phyloP scores from a whole-genome alignment of 2,113 vertebrate genomes.

The Poeciliopsis turrubarensis region DNA sequence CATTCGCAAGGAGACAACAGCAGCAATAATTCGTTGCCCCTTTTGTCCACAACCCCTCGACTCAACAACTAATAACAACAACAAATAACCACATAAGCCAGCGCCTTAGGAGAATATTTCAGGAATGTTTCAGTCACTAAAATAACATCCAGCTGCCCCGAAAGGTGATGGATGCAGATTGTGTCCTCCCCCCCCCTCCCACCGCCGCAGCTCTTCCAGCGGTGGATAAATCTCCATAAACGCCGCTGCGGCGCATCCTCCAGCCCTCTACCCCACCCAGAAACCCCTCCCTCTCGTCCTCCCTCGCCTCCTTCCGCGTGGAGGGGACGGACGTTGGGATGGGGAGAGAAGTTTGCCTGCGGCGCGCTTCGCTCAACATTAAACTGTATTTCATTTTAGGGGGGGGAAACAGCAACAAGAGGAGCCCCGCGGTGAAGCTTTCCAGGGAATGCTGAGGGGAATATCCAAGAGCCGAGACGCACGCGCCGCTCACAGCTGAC shows the following conservation, averaged over 20 bases:
- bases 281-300: conserved; percentile 49
- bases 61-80: background rate
- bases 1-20: too few species aligned
- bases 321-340: conserved; percentile 50
- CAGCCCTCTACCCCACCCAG: conserved; percentile 53
- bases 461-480: conserved; percentile 29
- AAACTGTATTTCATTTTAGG: conserved; percentile 54
- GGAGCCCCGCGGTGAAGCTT: conserved; percentile 47
- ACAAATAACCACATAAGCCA: background rate
- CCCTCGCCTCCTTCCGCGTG: conserved; percentile 21
- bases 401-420: conserved; percentile 35
- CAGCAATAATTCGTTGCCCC: too few species aligned
- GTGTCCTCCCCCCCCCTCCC: conserved; percentile 16
- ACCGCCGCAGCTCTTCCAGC: conserved; percentile 7
- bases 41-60: too few species aligned
- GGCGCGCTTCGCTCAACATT: conserved; percentile 57
- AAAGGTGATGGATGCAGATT: conserved; percentile 30
- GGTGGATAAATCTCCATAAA: conserved; percentile 49
- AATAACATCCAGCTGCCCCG: conserved; percentile 41
- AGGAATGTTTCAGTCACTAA: conserved; percentile 43
- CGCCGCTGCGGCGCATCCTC: conserved; percentile 39
- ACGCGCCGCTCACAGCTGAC: conserved; percentile 17
- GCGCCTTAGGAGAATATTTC: background rate
- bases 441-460: conserved; percentile 61
- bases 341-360: conserved; percentile 71